These are phyloP conservation scores for Anabas testudineus DNA, from an alignment of 2,797 vertebrate genomes.

Conservation along the genomic window DNA sequence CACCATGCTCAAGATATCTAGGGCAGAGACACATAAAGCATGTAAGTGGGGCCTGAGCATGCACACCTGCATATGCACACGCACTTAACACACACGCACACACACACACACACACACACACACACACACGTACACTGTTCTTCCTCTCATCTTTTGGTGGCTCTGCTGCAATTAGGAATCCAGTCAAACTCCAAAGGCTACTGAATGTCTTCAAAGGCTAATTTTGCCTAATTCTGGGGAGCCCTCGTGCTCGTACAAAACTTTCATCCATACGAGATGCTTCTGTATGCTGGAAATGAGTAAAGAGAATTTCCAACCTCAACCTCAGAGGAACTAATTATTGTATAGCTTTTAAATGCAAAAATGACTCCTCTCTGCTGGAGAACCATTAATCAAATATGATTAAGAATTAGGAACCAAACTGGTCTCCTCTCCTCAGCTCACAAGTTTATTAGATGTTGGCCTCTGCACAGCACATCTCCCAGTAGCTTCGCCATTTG, in stretches of 20 bases:
- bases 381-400: constrained; percentile 79
- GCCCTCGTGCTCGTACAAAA: constrained; percentile 68
- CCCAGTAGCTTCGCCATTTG: constrained; percentile 51
- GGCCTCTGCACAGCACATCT: constrained; percentile 47
- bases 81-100: constrained; percentile 43
- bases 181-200: constrained; percentile 72
- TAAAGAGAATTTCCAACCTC: constrained; percentile 74
- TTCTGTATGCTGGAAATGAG: constrained; percentile 68
- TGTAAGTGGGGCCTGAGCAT: constrained; percentile 68
- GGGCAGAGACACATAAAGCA: constrained; percentile 70
- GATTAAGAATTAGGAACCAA: constrained; percentile 79
- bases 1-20: constrained; percentile 73
- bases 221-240: constrained; percentile 78
- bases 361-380: constrained; percentile 68
- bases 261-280: constrained; percentile 71
- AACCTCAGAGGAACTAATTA: constrained; percentile 86
- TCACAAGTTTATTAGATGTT: constrained; percentile 51
- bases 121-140: constrained; percentile 42
- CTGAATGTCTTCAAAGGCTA: constrained; percentile 83
- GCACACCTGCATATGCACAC: constrained; percentile 71
- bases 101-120: constrained; percentile 33
- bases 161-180: constrained; percentile 73
- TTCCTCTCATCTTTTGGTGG: constrained; percentile 61
- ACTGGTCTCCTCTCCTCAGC: constrained; percentile 60
- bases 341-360: constrained; percentile 82